Base-by-base conservation (phyloP, 2,797 vertebrate species). In the Eupleurogrammus muticus region DNA sequence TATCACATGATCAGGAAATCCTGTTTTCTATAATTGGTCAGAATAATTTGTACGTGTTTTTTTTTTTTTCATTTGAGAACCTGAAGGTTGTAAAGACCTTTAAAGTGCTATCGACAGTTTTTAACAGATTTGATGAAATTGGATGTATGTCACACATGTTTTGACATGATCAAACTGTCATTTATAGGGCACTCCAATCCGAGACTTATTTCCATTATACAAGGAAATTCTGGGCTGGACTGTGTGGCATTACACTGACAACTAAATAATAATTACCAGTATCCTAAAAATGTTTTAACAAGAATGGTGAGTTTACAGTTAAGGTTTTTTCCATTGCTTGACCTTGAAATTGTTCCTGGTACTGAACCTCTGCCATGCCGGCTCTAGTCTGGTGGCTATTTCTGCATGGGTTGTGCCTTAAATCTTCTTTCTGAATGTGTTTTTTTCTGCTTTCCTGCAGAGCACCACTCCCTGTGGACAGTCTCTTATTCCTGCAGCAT, bases 401-500 rank as follows among this genome's bases (percentile, higher is more conserved):
- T 55, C 47, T 12, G 28, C 11, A 42, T 28, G 1, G 42, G 42
- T 44, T 47, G 19, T 11, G 9, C 53, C 24, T 28, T 66, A 17
- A 13, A 19, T 49, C 47, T 67, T 19, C 5, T 42, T 62, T 35
- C 36, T 50, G 7, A 28, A 28, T 5, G 2, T 17, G 3, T 58
- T 60, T 48, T 58, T 19, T 17, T 50, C 13, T 61, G 11, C 36
- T 28, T 52, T 1, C 32, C 1, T 70, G 17, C 71, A 88, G 89
- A 56, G 64, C 5, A 34, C 16, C 2, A 23, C 44, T 81, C 2
- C 86, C 87, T 0, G 70, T 70, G 67, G 87, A 90, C 51, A 49
- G 66, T 56, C 70, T 92, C 52, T 34, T 90, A 54, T 93, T 93
- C 66, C 75, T 93, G 64, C 87, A 90, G 65, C 59, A 73, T 1